Evolutionary conservation across 2,888 invertebrate species (phyloP).

Genomic region (Cactoblastis cactorum): DNA sequence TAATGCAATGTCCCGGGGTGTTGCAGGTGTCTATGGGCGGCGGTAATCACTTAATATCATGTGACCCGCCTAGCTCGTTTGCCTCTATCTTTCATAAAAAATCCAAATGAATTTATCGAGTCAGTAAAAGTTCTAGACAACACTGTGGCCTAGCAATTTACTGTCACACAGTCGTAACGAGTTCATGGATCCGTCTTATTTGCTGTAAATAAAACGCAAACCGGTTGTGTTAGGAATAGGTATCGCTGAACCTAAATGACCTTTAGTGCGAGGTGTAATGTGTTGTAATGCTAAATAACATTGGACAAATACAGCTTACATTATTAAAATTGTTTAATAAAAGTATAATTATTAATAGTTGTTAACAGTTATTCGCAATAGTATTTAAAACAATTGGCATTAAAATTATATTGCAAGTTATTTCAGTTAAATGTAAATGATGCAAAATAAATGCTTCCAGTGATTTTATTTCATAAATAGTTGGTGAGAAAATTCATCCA

Average conservation of each 20-base stretch:
- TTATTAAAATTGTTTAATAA: background rate
- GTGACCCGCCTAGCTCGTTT: too few species aligned
- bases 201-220: constrained; percentile 9
- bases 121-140: constrained; percentile 3
- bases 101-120: background rate
- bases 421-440: too few species aligned
- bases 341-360: background rate
- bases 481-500: too few species aligned
- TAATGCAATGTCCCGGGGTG: too few species aligned
- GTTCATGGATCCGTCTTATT: constrained; percentile 8
- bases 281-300: constrained; percentile 18
- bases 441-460: too few species aligned
- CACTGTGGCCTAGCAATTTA: constrained; percentile 1
- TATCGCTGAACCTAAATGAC: constrained; percentile 9
- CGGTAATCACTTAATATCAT: too few species aligned
- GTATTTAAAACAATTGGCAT: too few species aligned
- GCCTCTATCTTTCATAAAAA: background rate
- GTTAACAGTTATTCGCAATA: too few species aligned
- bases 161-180: constrained; percentile 7
- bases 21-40: too few species aligned
- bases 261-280: constrained; percentile 6
- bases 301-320: background rate
- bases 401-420: too few species aligned
- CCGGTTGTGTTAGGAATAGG: constrained; percentile 5
- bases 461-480: too few species aligned